These are phyloP conservation scores for Aleiodes sp. DNA, from an alignment of 1,140 invertebrate genomes.

Conservation along the genomic window DNA sequence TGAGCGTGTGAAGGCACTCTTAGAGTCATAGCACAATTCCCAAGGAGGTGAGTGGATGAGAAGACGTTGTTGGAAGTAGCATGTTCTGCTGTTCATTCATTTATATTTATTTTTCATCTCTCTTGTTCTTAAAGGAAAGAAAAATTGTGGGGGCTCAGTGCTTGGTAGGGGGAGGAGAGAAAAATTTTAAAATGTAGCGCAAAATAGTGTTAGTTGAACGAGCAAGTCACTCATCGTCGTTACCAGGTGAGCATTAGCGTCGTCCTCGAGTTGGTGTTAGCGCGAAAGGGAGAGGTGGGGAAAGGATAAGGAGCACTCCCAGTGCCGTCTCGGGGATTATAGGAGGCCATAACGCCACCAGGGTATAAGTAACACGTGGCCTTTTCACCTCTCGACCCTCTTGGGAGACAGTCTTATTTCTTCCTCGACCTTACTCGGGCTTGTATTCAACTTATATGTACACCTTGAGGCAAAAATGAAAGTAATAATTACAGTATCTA, in stretches of 20 bases:
- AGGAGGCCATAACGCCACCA: constrained; percentile 42
- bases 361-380: constrained; percentile 39
- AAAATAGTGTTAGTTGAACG: constrained; percentile 12
- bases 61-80: neutral
- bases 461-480: constrained; percentile 24
- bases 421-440: constrained; percentile 11
- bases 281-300: neutral
- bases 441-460: constrained; percentile 11
- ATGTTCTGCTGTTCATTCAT: neutral
- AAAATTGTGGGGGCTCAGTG: neutral
- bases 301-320: constrained; percentile 42
- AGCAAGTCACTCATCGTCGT: constrained; percentile 40
- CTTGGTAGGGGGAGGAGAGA: neutral
- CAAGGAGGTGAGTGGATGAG: neutral
- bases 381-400: constrained; percentile 40
- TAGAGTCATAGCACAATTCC: neutral
- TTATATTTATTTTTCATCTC: neutral
- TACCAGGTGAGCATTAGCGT: constrained; percentile 45
- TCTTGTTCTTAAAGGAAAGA: neutral
- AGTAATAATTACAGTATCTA: constrained; percentile 17
- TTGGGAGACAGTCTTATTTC: neutral
- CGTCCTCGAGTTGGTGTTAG: constrained; percentile 14
- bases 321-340: constrained; percentile 44
- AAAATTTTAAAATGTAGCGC: constrained; percentile 20
- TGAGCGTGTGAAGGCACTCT: neutral